Conservation (phyloP, 1,140 invertebrate species). For the Copidosoma floridanum region DNA sequence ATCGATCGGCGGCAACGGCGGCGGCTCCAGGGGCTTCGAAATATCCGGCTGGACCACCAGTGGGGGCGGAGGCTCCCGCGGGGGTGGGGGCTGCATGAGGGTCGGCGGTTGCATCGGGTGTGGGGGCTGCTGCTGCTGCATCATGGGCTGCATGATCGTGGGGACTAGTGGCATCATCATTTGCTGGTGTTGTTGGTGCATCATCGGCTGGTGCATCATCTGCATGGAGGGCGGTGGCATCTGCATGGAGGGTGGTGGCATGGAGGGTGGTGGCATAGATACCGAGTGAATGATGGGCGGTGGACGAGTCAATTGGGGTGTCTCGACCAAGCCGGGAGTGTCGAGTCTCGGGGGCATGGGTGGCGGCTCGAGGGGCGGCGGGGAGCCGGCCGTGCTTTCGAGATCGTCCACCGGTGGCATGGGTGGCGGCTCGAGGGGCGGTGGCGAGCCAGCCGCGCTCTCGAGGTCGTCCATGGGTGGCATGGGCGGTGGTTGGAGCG, state of each 20-base stretch:
- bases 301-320: background rate
- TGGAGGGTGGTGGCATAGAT: background rate
- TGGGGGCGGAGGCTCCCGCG: background rate
- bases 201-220: too few relatives aligned
- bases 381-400: background rate
- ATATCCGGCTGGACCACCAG: background rate
- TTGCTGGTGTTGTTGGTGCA: background rate
- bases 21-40: background rate
- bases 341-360: background rate
- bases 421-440: background rate
- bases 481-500: background rate
- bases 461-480: background rate
- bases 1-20: background rate
- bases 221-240: too few relatives aligned
- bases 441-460: background rate
- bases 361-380: background rate
- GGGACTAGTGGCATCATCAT: background rate
- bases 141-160: constrained; percentile 7
- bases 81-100: background rate
- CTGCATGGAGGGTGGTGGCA: too few relatives aligned
- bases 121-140: too few relatives aligned
- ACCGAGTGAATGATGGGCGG: background rate
- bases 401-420: background rate
- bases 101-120: too few relatives aligned
- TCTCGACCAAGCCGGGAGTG: background rate